Percentiles rank a stretch among this genome's conserved stretches.
Conservation (phyloP, 1,140 invertebrate genomes). For the Goniozus legneri region DNA sequence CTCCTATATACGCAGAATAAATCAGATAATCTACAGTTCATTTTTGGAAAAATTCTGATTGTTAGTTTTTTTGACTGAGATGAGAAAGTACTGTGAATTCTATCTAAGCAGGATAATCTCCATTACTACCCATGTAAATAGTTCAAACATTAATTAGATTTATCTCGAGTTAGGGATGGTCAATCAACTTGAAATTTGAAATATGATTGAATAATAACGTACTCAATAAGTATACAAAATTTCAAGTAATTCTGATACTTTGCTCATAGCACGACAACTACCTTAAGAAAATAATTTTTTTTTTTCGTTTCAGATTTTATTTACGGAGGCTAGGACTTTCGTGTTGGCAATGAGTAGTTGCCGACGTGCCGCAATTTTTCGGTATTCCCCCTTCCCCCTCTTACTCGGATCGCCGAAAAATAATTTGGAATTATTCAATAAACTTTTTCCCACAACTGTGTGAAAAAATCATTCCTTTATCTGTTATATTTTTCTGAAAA, state of each 20-base stretch:
- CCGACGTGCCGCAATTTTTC: no score
- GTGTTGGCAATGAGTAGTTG: no score
- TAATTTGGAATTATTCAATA: no score
- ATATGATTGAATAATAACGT: not conserved
- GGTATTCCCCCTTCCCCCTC: no score
- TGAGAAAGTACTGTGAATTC: slow-evolving; percentile 4
- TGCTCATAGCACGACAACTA: slow-evolving; percentile 51
- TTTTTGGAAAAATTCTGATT: not conserved
- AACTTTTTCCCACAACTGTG: no score
- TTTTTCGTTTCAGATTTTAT: no score
- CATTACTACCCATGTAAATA: not conserved
- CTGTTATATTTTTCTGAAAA: no score
- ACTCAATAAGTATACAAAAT: slow-evolving; percentile 1
- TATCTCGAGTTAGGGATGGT: slow-evolving; percentile 4
- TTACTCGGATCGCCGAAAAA: no score
- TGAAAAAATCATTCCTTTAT: no score
- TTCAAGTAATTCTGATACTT: slow-evolving; percentile 53
- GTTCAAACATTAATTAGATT: not conserved
- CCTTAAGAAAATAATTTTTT: slow-evolving; percentile 30
- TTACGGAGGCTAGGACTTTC: no score
- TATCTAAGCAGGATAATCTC: slow-evolving; percentile 5
- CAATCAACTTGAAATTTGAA: not conserved
- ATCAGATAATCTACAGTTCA: not conserved
- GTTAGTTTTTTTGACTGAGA: not conserved
- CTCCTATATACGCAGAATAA: slow-evolving; percentile 1